phyloP scores from a whole-genome alignment of 2,113 vertebrate species.

The Barbus barbus region DNA sequence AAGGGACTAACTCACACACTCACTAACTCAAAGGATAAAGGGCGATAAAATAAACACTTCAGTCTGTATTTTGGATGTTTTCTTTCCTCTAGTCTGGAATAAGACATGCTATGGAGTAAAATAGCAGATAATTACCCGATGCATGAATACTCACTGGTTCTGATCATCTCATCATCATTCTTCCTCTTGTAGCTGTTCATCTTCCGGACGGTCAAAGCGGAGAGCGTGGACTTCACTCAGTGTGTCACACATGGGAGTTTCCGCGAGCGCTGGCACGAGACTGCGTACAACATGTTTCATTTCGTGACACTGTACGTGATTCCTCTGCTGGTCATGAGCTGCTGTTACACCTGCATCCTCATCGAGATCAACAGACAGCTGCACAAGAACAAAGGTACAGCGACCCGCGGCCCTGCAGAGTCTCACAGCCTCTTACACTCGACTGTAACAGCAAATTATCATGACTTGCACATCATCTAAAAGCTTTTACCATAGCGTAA shows the following conservation, averaged over 20 bases:
- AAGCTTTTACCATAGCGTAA: too few relatives aligned
- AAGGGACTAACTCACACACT: too few relatives aligned
- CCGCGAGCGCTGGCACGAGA: conserved; percentile 82
- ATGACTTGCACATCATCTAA: too few relatives aligned
- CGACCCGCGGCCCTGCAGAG: too few relatives aligned
- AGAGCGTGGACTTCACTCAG: conserved; percentile 82
- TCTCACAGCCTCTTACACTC: too few relatives aligned
- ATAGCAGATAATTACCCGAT: background rate
- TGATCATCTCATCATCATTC: background rate
- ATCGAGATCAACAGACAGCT: conserved; percentile 80
- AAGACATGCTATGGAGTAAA: too few relatives aligned
- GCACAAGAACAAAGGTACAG: too few relatives aligned
- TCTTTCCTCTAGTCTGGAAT: too few relatives aligned
- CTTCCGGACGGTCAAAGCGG: conserved; percentile 74
- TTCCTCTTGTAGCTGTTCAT: conserved; percentile 78
- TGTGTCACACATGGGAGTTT: conserved; percentile 87
- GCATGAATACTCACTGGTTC: background rate
- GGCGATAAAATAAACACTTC: too few relatives aligned
- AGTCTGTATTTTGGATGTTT: too few relatives aligned
- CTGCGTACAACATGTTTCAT: conserved; percentile 88
- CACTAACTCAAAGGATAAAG: too few relatives aligned
- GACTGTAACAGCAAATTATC: too few relatives aligned
- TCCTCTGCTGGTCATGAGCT: conserved; percentile 83
- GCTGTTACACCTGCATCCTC: conserved; percentile 84
- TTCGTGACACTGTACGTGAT: conserved; percentile 84